These are phyloP conservation scores for Drosophila elegans DNA, from an alignment of 1,140 invertebrate species.

Conservation along the genomic window DNA sequence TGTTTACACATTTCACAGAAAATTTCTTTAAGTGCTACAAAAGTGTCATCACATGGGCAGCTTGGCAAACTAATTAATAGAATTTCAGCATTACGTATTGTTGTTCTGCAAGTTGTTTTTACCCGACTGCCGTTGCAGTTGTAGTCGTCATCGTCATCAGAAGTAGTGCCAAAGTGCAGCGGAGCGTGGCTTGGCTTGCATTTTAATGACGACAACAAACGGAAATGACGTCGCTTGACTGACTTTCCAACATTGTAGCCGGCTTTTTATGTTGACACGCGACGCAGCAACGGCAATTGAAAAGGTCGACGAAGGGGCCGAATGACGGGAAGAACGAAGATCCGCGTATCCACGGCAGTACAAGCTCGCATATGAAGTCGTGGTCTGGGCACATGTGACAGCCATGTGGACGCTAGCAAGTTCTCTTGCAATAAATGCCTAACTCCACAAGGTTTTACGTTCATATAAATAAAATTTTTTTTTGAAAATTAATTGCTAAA, in stretches of 20 bases:
- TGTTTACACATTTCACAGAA: slow-evolving; percentile 63
- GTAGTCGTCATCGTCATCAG: slow-evolving; percentile 42
- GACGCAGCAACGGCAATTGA: slow-evolving; percentile 38
- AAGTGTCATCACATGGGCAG: slow-evolving; percentile 55
- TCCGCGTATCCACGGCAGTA: slow-evolving; percentile 1
- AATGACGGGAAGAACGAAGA: not conserved
- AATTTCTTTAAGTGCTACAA: slow-evolving; percentile 76
- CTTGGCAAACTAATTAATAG: slow-evolving; percentile 68
- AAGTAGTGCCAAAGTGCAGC: slow-evolving; percentile 45
- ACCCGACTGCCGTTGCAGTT: slow-evolving; percentile 5
- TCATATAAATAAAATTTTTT: no score
- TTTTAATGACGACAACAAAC: slow-evolving; percentile 81
- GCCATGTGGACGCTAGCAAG: slow-evolving; percentile 50
- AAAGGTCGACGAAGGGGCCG: not conserved
- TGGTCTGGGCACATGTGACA: slow-evolving; percentile 51
- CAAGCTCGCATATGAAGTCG: slow-evolving; percentile 1
- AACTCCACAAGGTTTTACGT: not conserved
- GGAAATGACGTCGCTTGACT: slow-evolving; percentile 71
- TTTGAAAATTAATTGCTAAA: no score
- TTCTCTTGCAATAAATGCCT: slow-evolving; percentile 30
- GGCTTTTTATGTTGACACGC: slow-evolving; percentile 71
- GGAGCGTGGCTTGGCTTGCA: slow-evolving; percentile 51
- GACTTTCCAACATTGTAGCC: slow-evolving; percentile 69
- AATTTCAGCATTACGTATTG: slow-evolving; percentile 34
- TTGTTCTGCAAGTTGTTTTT: slow-evolving; percentile 2